phyloP scores from a whole-genome alignment of 2,113 vertebrate species.

The Mystacornis crossleyi region DNA sequence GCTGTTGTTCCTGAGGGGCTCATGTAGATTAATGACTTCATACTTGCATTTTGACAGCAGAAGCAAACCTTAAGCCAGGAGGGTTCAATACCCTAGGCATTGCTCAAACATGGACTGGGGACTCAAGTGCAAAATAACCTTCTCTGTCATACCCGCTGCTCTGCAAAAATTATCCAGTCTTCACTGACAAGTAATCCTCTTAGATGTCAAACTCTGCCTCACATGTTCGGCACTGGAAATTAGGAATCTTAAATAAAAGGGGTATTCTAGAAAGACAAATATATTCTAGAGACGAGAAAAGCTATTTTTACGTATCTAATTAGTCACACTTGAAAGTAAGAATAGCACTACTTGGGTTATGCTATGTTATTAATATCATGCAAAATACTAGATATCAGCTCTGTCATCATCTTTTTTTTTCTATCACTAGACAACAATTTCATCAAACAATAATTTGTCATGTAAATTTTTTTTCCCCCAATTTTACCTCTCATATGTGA shows the following conservation, averaged over 20 bases:
- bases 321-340: constrained; percentile 46
- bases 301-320: constrained; percentile 40
- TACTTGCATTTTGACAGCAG: background rate
- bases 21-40: background rate
- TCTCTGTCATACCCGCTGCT: background rate
- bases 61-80: background rate
- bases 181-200: background rate
- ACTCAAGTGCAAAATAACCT: background rate
- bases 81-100: background rate
- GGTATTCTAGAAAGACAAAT: constrained; percentile 39
- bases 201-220: constrained; percentile 21
- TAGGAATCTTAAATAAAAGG: constrained; percentile 24
- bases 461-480: background rate
- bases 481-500: background rate
- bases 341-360: constrained; percentile 10
- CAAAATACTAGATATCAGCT: constrained; percentile 16
- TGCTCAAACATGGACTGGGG: background rate
- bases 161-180: background rate
- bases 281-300: constrained; percentile 19
- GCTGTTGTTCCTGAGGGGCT: background rate
- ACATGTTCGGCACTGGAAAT: background rate
- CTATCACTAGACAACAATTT: background rate
- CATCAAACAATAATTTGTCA: background rate
- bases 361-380: constrained; percentile 37
- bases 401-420: background rate